These are phyloP conservation scores for Corapipo altera DNA, from an alignment of 2,113 vertebrate species.

Conservation along the genomic window DNA sequence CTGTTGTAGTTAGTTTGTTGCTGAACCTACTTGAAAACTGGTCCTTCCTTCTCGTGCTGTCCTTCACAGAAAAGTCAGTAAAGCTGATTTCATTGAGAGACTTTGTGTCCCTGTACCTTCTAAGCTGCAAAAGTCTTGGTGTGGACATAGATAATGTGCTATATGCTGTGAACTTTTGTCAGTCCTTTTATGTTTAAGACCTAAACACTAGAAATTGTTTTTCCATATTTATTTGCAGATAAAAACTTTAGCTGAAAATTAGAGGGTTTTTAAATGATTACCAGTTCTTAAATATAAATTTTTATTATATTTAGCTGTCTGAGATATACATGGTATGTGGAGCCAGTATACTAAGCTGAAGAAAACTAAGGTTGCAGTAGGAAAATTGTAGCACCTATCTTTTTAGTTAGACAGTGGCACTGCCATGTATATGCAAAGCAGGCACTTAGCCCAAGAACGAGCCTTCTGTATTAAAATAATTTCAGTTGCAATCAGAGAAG, in stretches of 20 bases:
- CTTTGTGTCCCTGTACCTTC: neutral
- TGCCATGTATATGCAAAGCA: neutral
- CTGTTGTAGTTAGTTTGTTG: neutral
- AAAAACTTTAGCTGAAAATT: neutral
- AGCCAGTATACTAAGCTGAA: neutral
- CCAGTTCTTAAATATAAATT: neutral
- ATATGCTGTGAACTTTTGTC: neutral
- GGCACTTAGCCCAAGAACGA: neutral
- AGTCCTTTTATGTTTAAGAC: neutral
- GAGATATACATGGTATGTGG: neutral
- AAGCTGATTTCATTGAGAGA: neutral
- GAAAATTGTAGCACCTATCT: neutral
- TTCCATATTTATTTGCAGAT: neutral
- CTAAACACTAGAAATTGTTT: neutral
- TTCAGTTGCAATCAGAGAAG: neutral
- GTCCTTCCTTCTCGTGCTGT: neutral
- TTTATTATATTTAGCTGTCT: neutral
- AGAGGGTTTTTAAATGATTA: neutral
- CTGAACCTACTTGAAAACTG: neutral
- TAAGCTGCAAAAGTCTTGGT: neutral
- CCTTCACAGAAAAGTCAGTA: neutral
- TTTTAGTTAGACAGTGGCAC: neutral
- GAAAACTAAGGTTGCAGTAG: neutral
- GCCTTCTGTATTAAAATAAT: neutral
- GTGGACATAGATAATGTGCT: neutral